A percentile compares a stretch with the other conserved stretches of the same genome.
Conservation (phyloP, 1,140 invertebrate genomes). For the Megalopta genalis region DNA sequence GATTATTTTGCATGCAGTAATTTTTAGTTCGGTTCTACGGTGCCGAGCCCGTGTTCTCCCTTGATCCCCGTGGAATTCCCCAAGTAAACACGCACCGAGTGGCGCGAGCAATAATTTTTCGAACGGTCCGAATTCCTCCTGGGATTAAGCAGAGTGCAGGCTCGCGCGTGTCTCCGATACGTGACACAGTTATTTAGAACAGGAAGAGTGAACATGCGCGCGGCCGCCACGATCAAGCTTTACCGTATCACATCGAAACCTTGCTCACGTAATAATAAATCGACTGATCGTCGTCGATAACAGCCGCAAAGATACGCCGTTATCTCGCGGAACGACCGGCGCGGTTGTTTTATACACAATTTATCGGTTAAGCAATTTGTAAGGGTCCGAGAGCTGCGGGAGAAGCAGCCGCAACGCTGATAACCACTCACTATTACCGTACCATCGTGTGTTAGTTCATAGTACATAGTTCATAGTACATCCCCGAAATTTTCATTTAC, state of each 20-base stretch:
- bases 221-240: constrained; percentile 33
- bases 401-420: background rate
- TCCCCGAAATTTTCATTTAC: background rate
- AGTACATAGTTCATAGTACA: too few species aligned
- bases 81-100: background rate
- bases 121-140: constrained; percentile 45
- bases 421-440: background rate
- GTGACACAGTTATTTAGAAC: constrained; percentile 57
- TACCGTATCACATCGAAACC: constrained; percentile 55
- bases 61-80: constrained; percentile 13
- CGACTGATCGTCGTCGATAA: constrained; percentile 76
- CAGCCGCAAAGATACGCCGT: constrained; percentile 73
- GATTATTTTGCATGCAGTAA: background rate
- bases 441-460: background rate
- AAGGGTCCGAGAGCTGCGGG: constrained; percentile 58
- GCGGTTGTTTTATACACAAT: constrained; percentile 73
- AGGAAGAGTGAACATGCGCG: constrained; percentile 55
- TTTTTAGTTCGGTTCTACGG: background rate
- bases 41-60: background rate
- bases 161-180: constrained; percentile 57
- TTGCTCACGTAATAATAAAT: constrained; percentile 72
- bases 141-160: constrained; percentile 36
- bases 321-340: constrained; percentile 67
- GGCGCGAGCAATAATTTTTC: constrained; percentile 46
- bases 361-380: constrained; percentile 74